Conservation (phyloP, 2,797 vertebrate genomes). For the Dipus sagitta region DNA sequence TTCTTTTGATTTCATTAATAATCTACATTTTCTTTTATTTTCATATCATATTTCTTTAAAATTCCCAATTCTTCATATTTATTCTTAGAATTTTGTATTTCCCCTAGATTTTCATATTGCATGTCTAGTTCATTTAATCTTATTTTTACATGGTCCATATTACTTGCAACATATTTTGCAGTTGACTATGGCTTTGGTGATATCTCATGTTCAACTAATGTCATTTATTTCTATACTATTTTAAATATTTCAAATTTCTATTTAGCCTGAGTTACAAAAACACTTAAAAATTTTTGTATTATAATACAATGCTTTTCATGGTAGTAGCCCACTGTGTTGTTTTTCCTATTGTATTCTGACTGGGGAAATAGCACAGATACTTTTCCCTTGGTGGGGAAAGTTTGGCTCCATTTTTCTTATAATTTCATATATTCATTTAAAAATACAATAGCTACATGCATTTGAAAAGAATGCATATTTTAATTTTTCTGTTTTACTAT, state of each 20-base stretch:
- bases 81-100: not conserved
- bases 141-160: constrained; percentile 3
- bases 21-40: constrained; percentile 24
- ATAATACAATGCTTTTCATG: not conserved
- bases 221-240: not conserved
- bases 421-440: not conserved
- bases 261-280: not conserved
- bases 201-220: not conserved
- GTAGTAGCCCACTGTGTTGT: not conserved
- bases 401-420: not conserved
- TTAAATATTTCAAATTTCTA: not conserved
- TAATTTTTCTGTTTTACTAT: not conserved
- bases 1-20: constrained; percentile 30
- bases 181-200: not conserved
- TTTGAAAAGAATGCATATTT: not conserved
- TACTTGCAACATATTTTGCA: not conserved
- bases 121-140: not conserved
- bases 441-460: not conserved
- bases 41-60: not conserved
- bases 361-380: not conserved
- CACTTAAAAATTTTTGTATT: not conserved
- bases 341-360: not conserved
- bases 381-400: not conserved
- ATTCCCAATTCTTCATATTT: not conserved
- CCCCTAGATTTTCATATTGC: not conserved